Percentiles rank a stretch among this genome's conserved stretches.
Conservation (phyloP, 2,113 vertebrate genomes). For the Pan paniscus region DNA sequence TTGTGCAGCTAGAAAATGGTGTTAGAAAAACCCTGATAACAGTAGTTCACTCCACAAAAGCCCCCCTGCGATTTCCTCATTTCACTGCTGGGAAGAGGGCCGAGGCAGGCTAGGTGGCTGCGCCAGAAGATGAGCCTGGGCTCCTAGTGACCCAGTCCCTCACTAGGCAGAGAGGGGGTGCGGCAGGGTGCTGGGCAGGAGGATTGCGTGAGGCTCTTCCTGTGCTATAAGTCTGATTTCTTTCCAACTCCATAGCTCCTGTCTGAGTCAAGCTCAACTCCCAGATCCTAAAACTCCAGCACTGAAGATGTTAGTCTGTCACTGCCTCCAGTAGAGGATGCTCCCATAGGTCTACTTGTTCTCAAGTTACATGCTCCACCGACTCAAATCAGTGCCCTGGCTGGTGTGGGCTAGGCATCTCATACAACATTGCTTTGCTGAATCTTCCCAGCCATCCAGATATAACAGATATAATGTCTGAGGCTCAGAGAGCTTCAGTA, state of each 20-base stretch:
- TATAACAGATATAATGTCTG: background rate
- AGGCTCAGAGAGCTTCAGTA: background rate
- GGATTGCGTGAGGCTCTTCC: background rate
- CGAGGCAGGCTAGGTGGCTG: background rate
- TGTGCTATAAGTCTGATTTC: background rate
- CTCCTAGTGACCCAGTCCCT: background rate
- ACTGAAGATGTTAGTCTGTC: background rate
- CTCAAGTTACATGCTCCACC: background rate
- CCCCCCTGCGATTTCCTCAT: background rate
- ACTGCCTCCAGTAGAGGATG: background rate
- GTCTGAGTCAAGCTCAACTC: background rate
- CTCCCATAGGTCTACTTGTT: background rate
- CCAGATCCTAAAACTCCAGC: background rate
- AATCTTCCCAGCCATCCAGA: background rate
- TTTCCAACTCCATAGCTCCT: background rate
- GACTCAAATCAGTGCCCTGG: background rate
- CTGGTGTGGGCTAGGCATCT: background rate
- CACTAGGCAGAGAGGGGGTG: accelerated
- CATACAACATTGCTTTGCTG: background rate
- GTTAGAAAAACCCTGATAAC: background rate
- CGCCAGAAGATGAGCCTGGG: background rate
- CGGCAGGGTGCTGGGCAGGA: background rate
- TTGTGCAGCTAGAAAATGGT: background rate
- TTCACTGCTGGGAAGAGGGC: background rate
- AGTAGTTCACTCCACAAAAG: background rate